A percentile compares a stretch with the other conserved stretches of the same genome.
phyloP scores from a whole-genome alignment of 1,140 invertebrate species.

The Drosophila parvula region DNA sequence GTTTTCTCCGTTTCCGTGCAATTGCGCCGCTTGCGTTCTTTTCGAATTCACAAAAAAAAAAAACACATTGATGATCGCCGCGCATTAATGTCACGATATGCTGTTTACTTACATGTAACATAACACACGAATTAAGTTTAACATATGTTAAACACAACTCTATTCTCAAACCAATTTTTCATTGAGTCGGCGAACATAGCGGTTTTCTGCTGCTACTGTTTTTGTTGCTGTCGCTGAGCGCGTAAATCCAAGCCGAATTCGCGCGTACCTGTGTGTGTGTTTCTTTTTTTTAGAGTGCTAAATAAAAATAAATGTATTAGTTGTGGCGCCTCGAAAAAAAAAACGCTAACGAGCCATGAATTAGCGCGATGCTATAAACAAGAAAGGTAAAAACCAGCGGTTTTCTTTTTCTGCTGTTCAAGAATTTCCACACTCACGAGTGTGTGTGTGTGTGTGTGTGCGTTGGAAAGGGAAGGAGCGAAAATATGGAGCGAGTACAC shows the following conservation, averaged over 20 bases:
- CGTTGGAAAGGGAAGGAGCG: constrained; percentile 3
- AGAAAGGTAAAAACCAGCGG: constrained; percentile 37
- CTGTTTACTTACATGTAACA: neutral
- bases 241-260: constrained; percentile 5
- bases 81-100: neutral
- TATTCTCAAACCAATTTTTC: constrained; percentile 2
- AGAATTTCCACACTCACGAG: constrained; percentile 21
- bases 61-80: neutral
- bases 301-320: constrained; percentile 10
- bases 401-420: constrained; percentile 21
- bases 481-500: constrained; percentile 29
- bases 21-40: neutral
- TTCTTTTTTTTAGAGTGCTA: constrained; percentile 1
- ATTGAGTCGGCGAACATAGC: constrained; percentile 10
- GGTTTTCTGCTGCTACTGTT: neutral
- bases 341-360: constrained; percentile 11
- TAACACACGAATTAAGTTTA: neutral
- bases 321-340: constrained; percentile 1
- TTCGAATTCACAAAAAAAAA: neutral
- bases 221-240: neutral
- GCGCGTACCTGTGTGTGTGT: constrained; percentile 7
- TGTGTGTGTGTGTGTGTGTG: constrained; percentile 22
- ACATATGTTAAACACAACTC: neutral
- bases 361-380: constrained; percentile 37
- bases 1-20: constrained; percentile 6